A percentile compares a stretch with the other conserved stretches of the same genome.
Conservation (phyloP, 1,140 invertebrate genomes). For the Octopus sinensis region DNA sequence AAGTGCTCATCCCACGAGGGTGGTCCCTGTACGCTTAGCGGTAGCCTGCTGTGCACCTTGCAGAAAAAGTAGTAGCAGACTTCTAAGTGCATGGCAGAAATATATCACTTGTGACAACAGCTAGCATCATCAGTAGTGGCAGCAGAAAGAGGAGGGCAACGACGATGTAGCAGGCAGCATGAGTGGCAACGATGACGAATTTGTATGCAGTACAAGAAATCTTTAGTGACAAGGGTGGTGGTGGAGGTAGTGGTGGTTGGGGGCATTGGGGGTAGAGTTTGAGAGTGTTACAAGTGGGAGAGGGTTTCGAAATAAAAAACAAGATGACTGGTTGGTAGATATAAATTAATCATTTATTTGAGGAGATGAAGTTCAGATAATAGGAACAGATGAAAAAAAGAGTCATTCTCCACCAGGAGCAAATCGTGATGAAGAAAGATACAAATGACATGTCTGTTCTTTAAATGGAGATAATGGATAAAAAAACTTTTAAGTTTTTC, state of each 20-base stretch:
- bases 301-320: background rate
- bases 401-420: too few relatives aligned
- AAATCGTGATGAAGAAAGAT: too few relatives aligned
- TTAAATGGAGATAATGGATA: too few relatives aligned
- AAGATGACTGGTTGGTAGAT: background rate
- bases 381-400: too few relatives aligned
- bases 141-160: background rate
- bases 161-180: constrained; percentile 7
- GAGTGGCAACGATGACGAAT: background rate
- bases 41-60: constrained; percentile 15
- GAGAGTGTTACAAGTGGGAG: background rate
- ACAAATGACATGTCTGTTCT: too few relatives aligned
- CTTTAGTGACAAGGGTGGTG: background rate
- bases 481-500: too few relatives aligned
- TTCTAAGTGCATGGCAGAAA: constrained; percentile 12
- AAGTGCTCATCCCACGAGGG: constrained; percentile 13
- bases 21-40: constrained; percentile 12
- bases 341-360: background rate
- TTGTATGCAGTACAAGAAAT: background rate
- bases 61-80: constrained; percentile 15
- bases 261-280: background rate
- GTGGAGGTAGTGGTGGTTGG: background rate
- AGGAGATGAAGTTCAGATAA: background rate
- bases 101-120: constrained; percentile 9
- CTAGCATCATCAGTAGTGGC: background rate